Evolutionary conservation across 1,140 invertebrate species (phyloP).

Genomic region (Dendrolimus punctatus): DNA sequence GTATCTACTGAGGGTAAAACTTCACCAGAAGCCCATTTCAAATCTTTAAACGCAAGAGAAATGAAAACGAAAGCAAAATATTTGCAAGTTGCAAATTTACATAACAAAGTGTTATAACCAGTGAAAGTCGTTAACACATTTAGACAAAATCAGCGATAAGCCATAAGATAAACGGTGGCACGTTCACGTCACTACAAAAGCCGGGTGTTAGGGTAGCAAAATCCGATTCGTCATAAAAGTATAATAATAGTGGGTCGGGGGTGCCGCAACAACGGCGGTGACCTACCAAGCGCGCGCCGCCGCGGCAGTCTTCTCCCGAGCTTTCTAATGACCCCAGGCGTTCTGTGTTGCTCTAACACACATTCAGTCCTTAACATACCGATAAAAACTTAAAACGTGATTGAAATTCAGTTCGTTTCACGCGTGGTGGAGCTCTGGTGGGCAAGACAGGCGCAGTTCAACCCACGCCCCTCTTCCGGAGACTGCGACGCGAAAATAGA

Average conservation of each 20-base stretch:
- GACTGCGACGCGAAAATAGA: constrained; percentile 51
- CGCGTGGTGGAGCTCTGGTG: constrained; percentile 30
- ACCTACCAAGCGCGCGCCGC: constrained; percentile 65
- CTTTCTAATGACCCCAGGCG: constrained; percentile 69
- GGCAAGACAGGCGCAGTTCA: constrained; percentile 41
- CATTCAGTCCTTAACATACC: constrained; percentile 31
- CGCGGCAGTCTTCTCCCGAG: constrained; percentile 65
- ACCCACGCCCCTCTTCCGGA: constrained; percentile 9
- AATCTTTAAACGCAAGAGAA: too few relatives aligned
- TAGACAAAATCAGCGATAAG: neutral
- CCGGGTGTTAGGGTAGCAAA: constrained; percentile 41
- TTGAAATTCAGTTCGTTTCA: constrained; percentile 39
- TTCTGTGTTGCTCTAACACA: constrained; percentile 50
- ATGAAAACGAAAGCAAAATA: too few relatives aligned
- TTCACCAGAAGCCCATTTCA: too few relatives aligned
- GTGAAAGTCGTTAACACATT: too few relatives aligned
- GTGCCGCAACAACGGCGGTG: constrained; percentile 61
- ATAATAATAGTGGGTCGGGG: constrained; percentile 69
- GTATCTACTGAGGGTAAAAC: too few relatives aligned
- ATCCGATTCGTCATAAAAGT: constrained; percentile 69
- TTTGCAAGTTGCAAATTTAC: too few relatives aligned
- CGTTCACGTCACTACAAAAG: constrained; percentile 34
- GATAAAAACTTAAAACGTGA: constrained; percentile 40
- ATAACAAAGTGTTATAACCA: too few relatives aligned
- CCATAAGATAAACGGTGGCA: constrained; percentile 29